These are phyloP conservation scores for Brachyhypopomus gauderio DNA, from an alignment of 2,113 vertebrate genomes.

Conservation along the genomic window DNA sequence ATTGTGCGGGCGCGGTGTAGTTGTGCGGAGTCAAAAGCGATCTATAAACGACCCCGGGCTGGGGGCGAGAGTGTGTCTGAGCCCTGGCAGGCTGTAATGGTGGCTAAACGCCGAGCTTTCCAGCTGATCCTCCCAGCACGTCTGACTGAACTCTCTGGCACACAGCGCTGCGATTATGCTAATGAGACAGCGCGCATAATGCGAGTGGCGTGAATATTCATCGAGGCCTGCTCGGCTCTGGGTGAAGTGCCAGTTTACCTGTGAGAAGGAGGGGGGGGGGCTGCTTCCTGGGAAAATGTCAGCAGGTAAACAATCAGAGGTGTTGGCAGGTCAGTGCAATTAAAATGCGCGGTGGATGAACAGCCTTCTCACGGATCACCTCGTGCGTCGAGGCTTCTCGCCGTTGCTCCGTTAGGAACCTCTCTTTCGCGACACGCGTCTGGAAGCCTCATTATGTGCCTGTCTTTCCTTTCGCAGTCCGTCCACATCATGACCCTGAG, in stretches of 20 bases:
- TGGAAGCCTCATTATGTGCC: not conserved
- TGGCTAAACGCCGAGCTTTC: conserved; percentile 4
- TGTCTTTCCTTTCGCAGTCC: conserved; percentile 75
- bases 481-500: conserved; percentile 92
- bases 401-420: not conserved
- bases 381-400: not conserved
- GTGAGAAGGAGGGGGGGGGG: not conserved
- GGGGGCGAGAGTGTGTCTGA: no score
- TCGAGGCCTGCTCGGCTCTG: conserved; percentile 42
- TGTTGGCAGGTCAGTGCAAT: conserved; percentile 24
- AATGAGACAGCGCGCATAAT: conserved; percentile 45
- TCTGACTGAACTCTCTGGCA: conserved; percentile 47
- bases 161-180: conserved; percentile 46
- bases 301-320: conserved; percentile 24
- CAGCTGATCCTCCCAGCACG: conserved; percentile 30
- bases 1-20: no score
- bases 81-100: not conserved
- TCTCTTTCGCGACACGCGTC: not conserved
- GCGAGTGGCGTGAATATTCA: conserved; percentile 49
- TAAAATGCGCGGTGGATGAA: not conserved
- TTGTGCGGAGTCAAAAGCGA: no score
- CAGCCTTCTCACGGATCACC: not conserved
- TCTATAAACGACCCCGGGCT: no score
- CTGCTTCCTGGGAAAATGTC: conserved; percentile 17
- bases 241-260: conserved; percentile 44